Evolutionary conservation across 2,797 vertebrate species (phyloP).

Genomic region (Eupleurogrammus muticus): DNA sequence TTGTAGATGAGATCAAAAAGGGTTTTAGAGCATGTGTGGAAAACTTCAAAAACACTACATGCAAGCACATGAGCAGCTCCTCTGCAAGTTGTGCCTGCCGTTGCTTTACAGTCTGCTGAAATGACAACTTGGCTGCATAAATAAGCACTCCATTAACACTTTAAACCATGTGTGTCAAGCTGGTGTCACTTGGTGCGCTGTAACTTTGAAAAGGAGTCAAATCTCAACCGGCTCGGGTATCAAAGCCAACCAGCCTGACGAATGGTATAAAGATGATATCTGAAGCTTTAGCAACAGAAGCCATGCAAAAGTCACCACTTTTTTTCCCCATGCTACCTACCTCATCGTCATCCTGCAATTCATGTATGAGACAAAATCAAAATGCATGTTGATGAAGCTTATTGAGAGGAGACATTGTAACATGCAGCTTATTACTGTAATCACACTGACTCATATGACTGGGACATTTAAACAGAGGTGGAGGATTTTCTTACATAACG

Average conservation of each 20-base stretch:
- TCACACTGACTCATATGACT: slow-evolving; percentile 79
- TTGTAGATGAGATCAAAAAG: slow-evolving; percentile 16
- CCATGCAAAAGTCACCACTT: slow-evolving; percentile 51
- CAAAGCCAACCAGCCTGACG: slow-evolving; percentile 18
- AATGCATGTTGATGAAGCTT: slow-evolving; percentile 45
- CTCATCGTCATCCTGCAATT: slow-evolving; percentile 77
- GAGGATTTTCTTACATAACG: slow-evolving; percentile 82
- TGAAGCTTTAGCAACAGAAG: slow-evolving; percentile 49
- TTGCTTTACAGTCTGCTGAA: slow-evolving; percentile 29
- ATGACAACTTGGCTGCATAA: slow-evolving; percentile 30
- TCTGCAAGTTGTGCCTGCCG: not conserved
- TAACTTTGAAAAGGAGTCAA: slow-evolving; percentile 13
- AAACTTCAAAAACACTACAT: slow-evolving; percentile 35
- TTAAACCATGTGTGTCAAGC: slow-evolving; percentile 38
- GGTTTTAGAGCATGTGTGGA: slow-evolving; percentile 30
- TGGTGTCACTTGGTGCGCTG: not conserved
- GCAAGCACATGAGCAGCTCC: slow-evolving; percentile 17
- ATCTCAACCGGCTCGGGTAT: slow-evolving; percentile 9
- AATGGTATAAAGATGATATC: slow-evolving; percentile 65
- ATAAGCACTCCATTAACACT: slow-evolving; percentile 39
- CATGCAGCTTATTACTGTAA: not conserved
- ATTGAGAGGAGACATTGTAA: slow-evolving; percentile 18
- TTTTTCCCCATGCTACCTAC: slow-evolving; percentile 67
- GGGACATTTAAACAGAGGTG: slow-evolving; percentile 77
- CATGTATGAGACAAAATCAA: slow-evolving; percentile 66